Conservation (phyloP, 1,140 invertebrate species). For the Aradophagus sp. region DNA sequence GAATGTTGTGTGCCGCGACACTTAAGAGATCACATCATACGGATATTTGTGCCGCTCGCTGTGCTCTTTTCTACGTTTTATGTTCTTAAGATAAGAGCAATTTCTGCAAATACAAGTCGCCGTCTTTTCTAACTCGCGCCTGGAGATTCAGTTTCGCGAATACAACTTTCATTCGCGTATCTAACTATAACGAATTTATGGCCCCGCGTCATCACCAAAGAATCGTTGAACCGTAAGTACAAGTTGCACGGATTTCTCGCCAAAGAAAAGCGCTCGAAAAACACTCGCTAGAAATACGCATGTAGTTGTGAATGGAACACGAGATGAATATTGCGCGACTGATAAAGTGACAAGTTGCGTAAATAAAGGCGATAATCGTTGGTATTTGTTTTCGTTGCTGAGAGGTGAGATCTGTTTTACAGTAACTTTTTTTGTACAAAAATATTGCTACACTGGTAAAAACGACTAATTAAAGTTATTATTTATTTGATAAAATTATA, state of each 20-base stretch:
- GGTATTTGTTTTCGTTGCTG: constrained; percentile 48
- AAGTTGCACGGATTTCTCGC: constrained; percentile 43
- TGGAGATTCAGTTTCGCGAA: constrained; percentile 13
- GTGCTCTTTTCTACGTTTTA: constrained; percentile 28
- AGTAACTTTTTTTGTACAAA: too few species aligned
- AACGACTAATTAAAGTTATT: too few species aligned
- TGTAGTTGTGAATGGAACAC: constrained; percentile 41
- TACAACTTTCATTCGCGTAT: constrained; percentile 40
- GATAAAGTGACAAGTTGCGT: constrained; percentile 43
- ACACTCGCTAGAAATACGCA: constrained; percentile 39
- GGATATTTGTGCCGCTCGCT: constrained; percentile 20
- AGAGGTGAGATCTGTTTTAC: too few species aligned
- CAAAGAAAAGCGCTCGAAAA: constrained; percentile 52
- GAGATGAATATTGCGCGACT: constrained; percentile 45
- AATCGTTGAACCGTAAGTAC: constrained; percentile 46
- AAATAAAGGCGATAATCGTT: constrained; percentile 30
- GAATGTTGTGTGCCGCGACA: constrained; percentile 15
- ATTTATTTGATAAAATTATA: too few species aligned
- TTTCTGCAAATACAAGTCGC: constrained; percentile 35
- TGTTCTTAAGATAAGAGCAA: constrained; percentile 30
- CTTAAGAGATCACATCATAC: constrained; percentile 13
- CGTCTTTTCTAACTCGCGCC: constrained; percentile 14
- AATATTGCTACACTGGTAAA: too few species aligned
- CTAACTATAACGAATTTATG: constrained; percentile 54
- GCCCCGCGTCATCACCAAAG: constrained; percentile 31